Conservation (phyloP, 2,797 vertebrate genomes). For the Cuniculus paca region DNA sequence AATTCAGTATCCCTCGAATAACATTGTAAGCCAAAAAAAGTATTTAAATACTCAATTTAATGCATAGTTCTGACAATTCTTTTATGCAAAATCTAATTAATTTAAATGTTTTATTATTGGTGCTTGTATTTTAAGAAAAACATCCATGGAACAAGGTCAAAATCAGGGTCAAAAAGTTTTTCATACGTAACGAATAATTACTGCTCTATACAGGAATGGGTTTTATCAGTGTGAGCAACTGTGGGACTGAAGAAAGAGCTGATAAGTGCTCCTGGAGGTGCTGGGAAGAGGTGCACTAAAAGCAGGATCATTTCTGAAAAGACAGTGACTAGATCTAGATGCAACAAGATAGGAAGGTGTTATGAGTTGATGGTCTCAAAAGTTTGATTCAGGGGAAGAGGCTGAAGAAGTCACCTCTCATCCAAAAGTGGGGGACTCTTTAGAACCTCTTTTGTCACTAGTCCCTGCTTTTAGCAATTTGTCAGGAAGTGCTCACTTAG, state of each 20-base stretch:
- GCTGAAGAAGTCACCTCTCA: not conserved
- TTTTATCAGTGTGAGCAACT: not conserved
- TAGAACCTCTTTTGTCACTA: not conserved
- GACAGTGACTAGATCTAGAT: not conserved
- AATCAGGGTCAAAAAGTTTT: not conserved
- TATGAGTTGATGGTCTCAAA: not conserved
- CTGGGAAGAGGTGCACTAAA: not conserved
- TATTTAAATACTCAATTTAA: not conserved
- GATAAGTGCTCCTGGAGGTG: not conserved
- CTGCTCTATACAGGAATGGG: not conserved
- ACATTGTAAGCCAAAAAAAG: not conserved
- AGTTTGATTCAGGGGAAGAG: not conserved
- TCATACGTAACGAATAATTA: not conserved
- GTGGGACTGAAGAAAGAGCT: not conserved
- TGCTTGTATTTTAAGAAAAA: not conserved
- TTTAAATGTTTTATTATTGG: not conserved
- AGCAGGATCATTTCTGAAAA: not conserved
- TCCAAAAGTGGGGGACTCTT: not conserved
- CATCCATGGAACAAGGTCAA: not conserved
- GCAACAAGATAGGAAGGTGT: not conserved
- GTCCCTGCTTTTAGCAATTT: not conserved
- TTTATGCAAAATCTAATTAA: constrained; percentile 80
- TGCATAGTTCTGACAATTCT: not conserved
- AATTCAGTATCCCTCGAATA: not conserved
- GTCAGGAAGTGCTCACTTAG: not conserved